Evolutionary conservation across 2,797 vertebrate genomes (phyloP), one percentile per base, ranked within the genome.

Genomic region (Protosalanx chinensis): DNA sequence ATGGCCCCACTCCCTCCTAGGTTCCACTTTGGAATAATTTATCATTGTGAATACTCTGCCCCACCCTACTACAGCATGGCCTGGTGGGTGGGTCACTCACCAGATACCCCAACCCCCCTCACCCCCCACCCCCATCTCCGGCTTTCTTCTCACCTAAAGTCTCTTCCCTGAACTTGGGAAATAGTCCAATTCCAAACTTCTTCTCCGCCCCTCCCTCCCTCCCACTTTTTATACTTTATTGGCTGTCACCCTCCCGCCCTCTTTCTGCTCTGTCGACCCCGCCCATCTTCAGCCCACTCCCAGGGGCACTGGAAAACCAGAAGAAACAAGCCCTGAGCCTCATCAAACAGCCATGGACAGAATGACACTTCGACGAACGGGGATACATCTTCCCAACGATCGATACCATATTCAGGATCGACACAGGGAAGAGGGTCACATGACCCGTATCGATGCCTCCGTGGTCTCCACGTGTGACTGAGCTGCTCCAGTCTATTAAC

Each of bases 401-500:
- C 33, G 46, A 13, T 2, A 15, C 63, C 64, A 37, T 66, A 70
- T 69, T 46, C 20, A 70, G 49, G 33, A 64, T 32, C 32, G 2
- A 6, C 23, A 66, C 23, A 27, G 23, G 29, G 18, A 51, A 32
- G 51, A 59, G n/a, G 46, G 65, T 56, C 76, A 15, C 81, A 73
- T 80, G 64, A 81, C 63, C 70, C 16, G 32, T 75, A 78, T 77
- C 76, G 76, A 85, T 76, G 76, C 75, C 75, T 81, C 69, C 71
- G 76, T 76, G 78, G 84, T 83, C 77, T 80, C 79, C 84, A 81
- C 73, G 76, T 1, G 20, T 70, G 66, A 79, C 85, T 60, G 69
- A 67, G 77, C 72, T 74, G 75, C 68, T 81, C 77, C 63, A 70
- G 88, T 86, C 87, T 84, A 86, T 90, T 90, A 91, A 87, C 85